A percentile compares a stretch with the other conserved stretches of the same genome.
Evolutionary conservation across 2,797 vertebrate species (phyloP).

Genomic region (Gambusia yucatana): DNA sequence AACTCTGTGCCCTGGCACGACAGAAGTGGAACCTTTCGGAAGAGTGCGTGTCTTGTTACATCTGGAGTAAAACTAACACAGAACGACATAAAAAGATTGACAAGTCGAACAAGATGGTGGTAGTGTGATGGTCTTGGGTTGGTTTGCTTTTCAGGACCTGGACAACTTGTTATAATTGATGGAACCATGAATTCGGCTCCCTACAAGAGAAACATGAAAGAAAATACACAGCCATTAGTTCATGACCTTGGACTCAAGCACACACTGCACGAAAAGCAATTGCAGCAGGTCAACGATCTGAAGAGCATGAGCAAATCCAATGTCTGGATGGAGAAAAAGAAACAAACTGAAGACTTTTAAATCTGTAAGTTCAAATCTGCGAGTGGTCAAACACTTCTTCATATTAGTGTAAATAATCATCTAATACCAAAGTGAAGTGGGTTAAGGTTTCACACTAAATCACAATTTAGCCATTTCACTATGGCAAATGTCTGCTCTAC

Average conservation of each 20-base stretch:
- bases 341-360: not conserved
- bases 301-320: not conserved
- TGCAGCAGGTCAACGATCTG: not conserved
- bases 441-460: not conserved
- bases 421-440: not conserved
- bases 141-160: slow-evolving; percentile 3
- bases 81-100: not conserved
- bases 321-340: not conserved
- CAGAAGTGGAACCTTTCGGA: not conserved
- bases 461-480: not conserved
- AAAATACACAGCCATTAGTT: slow-evolving; percentile 5
- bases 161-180: not conserved
- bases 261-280: not conserved
- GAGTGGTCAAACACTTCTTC: not conserved
- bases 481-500: not conserved
- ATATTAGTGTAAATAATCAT: not conserved
- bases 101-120: not conserved
- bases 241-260: not conserved
- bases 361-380: not conserved
- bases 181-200: slow-evolving; percentile 8
- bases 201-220: slow-evolving; percentile 7
- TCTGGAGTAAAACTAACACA: not conserved
- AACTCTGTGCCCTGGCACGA: not conserved
- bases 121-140: slow-evolving; percentile 2
- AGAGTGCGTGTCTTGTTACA: not conserved